Evolutionary conservation across 2,797 vertebrate genomes (phyloP).

Genomic region (Chelmon rostratus): DNA sequence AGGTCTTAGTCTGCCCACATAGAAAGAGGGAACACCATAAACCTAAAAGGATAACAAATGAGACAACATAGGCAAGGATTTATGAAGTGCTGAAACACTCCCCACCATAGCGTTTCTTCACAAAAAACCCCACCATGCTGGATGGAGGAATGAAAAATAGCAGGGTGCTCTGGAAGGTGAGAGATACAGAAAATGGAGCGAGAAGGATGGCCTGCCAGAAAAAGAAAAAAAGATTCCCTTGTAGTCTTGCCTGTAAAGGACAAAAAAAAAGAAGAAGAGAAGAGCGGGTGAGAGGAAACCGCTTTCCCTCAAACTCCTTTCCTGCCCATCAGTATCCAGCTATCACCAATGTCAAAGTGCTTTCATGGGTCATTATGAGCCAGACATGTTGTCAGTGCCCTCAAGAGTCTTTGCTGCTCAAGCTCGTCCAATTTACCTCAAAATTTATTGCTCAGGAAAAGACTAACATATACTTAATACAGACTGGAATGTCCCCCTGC

Average conservation of each 20-base stretch:
- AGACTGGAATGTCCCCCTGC: conserved; percentile 74
- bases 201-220: conserved; percentile 62
- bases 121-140: conserved; percentile 26
- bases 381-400: conserved; percentile 76
- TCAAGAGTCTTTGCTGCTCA: conserved; percentile 63
- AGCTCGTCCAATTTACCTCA: conserved; percentile 68
- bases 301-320: conserved; percentile 58
- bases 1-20: conserved; percentile 66
- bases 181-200: conserved; percentile 64
- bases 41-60: conserved; percentile 78
- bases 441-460: conserved; percentile 82
- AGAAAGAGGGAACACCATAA: conserved; percentile 58
- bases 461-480: conserved; percentile 77
- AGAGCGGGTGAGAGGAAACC: conserved; percentile 42
- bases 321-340: conserved; percentile 65
- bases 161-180: conserved; percentile 66
- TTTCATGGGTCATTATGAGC: conserved; percentile 77
- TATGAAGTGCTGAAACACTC: conserved; percentile 81
- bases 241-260: conserved; percentile 32
- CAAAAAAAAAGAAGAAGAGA: conserved; percentile 25
- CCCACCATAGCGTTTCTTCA: conserved; percentile 55
- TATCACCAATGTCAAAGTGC: conserved; percentile 72
- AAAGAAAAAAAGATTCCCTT: conserved; percentile 28
- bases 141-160: conserved; percentile 72
- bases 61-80: conserved; percentile 75